A percentile compares a stretch with the other conserved stretches of the same genome.
Evolutionary conservation across 2,888 invertebrate genomes (phyloP).

Genomic region (Lasius fuliginosus): DNA sequence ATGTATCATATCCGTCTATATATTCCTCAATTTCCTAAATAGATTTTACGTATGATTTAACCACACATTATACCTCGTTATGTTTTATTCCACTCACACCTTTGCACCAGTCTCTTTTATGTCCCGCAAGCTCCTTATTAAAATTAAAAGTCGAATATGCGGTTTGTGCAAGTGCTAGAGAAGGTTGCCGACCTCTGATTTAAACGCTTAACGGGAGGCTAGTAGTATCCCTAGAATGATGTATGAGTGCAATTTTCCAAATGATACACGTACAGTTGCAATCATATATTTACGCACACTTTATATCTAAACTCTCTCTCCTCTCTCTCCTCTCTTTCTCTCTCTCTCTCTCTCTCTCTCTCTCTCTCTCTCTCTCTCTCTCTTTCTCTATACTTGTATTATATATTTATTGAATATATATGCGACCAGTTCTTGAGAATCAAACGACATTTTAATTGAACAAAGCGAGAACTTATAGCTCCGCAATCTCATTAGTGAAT

Average conservation of each 20-base stretch:
- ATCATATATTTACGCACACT: background rate
- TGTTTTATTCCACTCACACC: background rate
- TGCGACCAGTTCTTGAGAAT: background rate
- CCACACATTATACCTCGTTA: background rate
- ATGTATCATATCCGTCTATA: background rate
- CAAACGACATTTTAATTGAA: slow-evolving; percentile 5
- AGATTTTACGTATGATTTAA: slow-evolving; percentile 5
- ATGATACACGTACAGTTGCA: background rate
- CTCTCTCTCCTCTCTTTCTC: background rate
- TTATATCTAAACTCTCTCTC: background rate
- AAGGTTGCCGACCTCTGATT: slow-evolving; percentile 1
- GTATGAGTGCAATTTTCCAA: background rate
- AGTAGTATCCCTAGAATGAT: slow-evolving; percentile 2
- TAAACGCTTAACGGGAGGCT: slow-evolving; percentile 18
- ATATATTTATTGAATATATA: too few species aligned
- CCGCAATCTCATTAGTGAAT: slow-evolving; percentile 3
- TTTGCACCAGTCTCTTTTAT: background rate
- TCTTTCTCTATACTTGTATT: background rate
- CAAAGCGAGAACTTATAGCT: background rate
- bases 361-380: too few species aligned
- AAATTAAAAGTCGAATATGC: slow-evolving; percentile 18
- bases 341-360: too few species aligned
- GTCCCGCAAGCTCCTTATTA: background rate
- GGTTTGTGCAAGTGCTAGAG: background rate
- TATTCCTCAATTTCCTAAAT: background rate